Base-by-base conservation (phyloP, 2,888 invertebrate genomes). In the Torymus auratus region DNA sequence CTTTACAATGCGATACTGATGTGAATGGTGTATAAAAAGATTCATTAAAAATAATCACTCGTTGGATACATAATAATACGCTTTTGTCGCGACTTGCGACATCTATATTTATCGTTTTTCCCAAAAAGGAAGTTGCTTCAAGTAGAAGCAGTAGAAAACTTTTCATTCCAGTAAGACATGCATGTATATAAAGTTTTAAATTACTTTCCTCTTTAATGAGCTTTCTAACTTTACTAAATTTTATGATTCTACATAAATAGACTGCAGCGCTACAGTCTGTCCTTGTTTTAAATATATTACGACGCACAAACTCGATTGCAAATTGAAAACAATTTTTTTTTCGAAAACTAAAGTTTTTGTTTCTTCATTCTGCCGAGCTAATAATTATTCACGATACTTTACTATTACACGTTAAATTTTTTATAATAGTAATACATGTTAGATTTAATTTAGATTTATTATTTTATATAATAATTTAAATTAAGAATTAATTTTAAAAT, bases 201-300 rank as follows among this genome's bases (percentile, higher is more conserved):
- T 73, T 58, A 79, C 73, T 73, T 79, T 72, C 60, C 67, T 79
- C 67, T 73, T 73, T 62, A 79, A 78, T 68, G 78, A 78, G 72
- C 72, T 62, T 68, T 68, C 68, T 67, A 55, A 79, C 62, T 62
- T 76, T 3, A 41, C 52, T 55, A 61, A 75, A 76, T 76, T 76
- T 73, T 68, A 73, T 68, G 78, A 78, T 68, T 62, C 52, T 62
- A 56, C 61, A 41, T 73, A 73, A 61, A 73, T 72, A 67, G 56
- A 71, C 20, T 20, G 52, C 58, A n/a, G 20, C 56, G 60, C 7
- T 41, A n/a, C 20, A 28, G 14, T 15, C 68, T 50, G 52, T 41
- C 41, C 41, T 41, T 41, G 41, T 41, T 41, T 20, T 23, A 13
- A 15, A 53, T 52, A 53, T 52, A 76, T 61, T 61, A 60, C 23